Conservation (phyloP, 2,797 vertebrate genomes). For the Sebastes diploproa region DNA sequence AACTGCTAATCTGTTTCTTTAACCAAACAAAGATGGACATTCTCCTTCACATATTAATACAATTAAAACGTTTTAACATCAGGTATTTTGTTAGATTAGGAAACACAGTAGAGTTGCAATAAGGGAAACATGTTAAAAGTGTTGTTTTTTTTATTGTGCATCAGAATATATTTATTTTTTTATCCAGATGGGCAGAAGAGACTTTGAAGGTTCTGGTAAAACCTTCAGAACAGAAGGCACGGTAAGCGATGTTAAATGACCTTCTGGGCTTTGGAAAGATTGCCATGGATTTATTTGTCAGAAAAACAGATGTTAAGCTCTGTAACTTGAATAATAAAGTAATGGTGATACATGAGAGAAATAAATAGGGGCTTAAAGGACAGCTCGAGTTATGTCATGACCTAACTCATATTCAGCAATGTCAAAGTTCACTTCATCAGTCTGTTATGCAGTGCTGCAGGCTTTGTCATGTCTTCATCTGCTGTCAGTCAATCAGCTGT, state of each 20-base stretch:
- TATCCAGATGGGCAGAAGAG: background rate
- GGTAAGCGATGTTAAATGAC: conserved; percentile 4
- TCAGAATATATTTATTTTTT: background rate
- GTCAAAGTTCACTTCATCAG: background rate
- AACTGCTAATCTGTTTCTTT: background rate
- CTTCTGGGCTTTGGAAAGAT: conserved; percentile 15
- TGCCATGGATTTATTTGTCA: background rate
- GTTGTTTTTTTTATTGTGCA: background rate
- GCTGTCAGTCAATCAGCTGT: conserved; percentile 69
- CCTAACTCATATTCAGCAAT: background rate
- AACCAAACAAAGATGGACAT: background rate
- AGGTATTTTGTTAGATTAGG: background rate
- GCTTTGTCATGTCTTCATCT: background rate
- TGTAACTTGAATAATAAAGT: background rate
- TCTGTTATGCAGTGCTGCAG: background rate
- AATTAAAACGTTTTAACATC: background rate
- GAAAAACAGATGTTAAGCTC: conserved; percentile 42
- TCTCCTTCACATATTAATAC: background rate
- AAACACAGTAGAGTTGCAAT: background rate
- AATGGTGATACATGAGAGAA: background rate
- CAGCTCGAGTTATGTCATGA: background rate
- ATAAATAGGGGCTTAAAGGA: background rate
- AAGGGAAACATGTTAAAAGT: background rate
- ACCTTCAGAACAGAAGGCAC: background rate
- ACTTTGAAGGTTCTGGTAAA: conserved; percentile 23